Evolutionary conservation across 2,113 vertebrate species (phyloP), one percentile per base, ranked within the genome.

Genomic region (Lates calcarifer): DNA sequence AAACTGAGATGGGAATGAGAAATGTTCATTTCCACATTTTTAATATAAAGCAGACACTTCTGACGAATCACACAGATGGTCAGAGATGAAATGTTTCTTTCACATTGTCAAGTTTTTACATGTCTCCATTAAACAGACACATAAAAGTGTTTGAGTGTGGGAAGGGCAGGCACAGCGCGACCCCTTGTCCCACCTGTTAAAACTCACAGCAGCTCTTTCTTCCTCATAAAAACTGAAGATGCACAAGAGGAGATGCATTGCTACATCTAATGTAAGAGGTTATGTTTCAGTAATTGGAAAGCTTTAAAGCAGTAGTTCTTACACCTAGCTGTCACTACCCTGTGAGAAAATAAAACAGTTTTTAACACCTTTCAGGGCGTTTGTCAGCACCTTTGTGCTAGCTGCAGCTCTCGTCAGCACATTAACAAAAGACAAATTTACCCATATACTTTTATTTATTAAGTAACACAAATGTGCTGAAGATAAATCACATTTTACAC

Each of bases 121-220:
- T 31, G 35, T 72, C 45, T 73, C 63, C 43, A 81, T 85, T 70
- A 28, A 75, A 81, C 35, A 75, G 33, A 72, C 45, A 69, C 62
- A 79, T 74, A 77, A 74, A 71, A 77, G 71, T 33, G 37, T 11
- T 22, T 18, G 55, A 80, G 76, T 64, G 37, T 57, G n/a, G 55
- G 26, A n/a, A 51, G 79, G 75, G 78, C 73, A 70, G 33, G 65
- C 63, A 17, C 26, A 63, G 70, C 11, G 35, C 45, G 74, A 80
- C 65, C 79, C 18, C 82, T 71, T 71, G 80, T 87, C 85, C 79
- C 81, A 81, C 66, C 75, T 86, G 76, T 79, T 88, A 75, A 84
- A 80, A 68, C 65, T 88, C 82, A 56, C 20, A 24, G 67, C 73
- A 66, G 58, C 57, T 71, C 43, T 28, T 75, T 75, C 31, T 24